Percentiles rank a stretch among this genome's conserved stretches.
phyloP scores from a whole-genome alignment of 2,888 invertebrate genomes.

The Cryptosula pallasiana region DNA sequence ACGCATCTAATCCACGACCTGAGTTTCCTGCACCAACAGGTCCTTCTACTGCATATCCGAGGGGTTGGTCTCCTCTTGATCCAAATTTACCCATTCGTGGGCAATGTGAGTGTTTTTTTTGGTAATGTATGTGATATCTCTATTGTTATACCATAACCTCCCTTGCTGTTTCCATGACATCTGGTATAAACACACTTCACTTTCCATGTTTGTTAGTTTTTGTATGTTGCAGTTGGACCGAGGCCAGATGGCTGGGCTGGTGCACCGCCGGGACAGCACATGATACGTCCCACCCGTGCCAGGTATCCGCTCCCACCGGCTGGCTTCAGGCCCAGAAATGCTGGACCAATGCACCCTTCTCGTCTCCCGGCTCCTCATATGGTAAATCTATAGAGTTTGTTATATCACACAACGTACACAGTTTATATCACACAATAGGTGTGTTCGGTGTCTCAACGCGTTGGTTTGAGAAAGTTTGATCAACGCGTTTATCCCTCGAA shows the following conservation, averaged over 20 bases:
- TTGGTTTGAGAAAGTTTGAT: too few relatives aligned
- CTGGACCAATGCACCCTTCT: not conserved
- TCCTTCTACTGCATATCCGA: not conserved
- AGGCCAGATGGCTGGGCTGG: not conserved
- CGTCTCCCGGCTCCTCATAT: constrained; percentile 3
- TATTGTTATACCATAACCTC: too few relatives aligned
- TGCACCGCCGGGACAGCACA: not conserved
- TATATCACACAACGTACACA: too few relatives aligned
- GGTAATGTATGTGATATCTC: too few relatives aligned
- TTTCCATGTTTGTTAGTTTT: not conserved
- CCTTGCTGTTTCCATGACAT: too few relatives aligned
- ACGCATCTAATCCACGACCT: not conserved
- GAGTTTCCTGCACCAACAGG: not conserved
- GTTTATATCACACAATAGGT: too few relatives aligned
- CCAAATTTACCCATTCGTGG: not conserved
- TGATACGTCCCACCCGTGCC: not conserved
- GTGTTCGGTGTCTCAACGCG: too few relatives aligned
- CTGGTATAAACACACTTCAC: not conserved
- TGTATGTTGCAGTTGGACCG: not conserved
- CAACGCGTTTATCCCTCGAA: too few relatives aligned
- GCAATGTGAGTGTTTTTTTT: not conserved
- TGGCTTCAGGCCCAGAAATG: not conserved
- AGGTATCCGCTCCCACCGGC: not conserved
- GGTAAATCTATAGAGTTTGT: too few relatives aligned
- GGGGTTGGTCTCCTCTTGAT: constrained; percentile 10